Evolutionary conservation across 2,113 vertebrate species (phyloP).

Genomic region (Zosterops japonicus): DNA sequence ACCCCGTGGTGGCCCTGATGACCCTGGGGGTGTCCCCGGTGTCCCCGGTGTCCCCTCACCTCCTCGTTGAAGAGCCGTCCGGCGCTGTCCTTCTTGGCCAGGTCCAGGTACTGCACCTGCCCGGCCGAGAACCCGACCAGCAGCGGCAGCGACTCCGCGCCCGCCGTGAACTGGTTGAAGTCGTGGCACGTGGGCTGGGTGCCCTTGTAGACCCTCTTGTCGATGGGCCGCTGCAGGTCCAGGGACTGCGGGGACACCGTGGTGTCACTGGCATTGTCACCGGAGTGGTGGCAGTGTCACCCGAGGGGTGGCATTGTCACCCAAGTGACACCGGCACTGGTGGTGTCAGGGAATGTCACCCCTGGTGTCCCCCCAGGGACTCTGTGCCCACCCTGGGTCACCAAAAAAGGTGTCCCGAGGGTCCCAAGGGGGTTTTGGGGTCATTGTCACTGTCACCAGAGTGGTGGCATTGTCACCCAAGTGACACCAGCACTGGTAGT

Average conservation of each 20-base stretch:
- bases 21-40: no score
- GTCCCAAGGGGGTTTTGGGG: no score
- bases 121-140: slow-evolving; percentile 91
- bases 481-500: no score
- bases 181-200: slow-evolving; percentile 92
- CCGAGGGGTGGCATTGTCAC: no score
- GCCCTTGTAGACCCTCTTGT: slow-evolving; percentile 92
- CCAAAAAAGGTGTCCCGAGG: no score
- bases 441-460: no score
- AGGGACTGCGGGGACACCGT: slow-evolving; percentile 73
- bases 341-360: no score
- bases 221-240: slow-evolving; percentile 91
- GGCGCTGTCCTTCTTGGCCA: slow-evolving; percentile 89
- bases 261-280: background rate
- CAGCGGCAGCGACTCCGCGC: slow-evolving; percentile 83
- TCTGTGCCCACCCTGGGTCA: no score
- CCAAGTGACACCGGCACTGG: no score
- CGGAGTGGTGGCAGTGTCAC: background rate
- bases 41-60: background rate
- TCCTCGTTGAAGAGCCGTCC: slow-evolving; percentile 91
- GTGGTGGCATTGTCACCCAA: no score
- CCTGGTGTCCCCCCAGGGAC: no score
- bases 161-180: slow-evolving; percentile 91
- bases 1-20: no score
- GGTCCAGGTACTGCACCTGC: slow-evolving; percentile 91